Conservation (phyloP, 1,140 invertebrate genomes). For the Rhynchophorus ferrugineus region DNA sequence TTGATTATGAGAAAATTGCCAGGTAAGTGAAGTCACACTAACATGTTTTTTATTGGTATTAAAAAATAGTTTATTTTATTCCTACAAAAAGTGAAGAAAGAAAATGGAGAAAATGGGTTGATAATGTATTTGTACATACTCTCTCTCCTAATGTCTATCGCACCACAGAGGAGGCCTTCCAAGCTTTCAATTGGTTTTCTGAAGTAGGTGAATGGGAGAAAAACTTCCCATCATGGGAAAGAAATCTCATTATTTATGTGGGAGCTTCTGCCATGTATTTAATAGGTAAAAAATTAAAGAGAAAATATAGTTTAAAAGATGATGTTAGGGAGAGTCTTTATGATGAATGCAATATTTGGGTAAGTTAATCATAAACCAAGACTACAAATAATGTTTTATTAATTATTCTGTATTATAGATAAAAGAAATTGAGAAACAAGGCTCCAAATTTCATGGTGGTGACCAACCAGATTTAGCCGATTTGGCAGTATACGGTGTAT, state of each 20-base stretch:
- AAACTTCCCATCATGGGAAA: slow-evolving; percentile 79
- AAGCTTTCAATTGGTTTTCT: slow-evolving; percentile 90
- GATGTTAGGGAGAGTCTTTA: slow-evolving; percentile 87
- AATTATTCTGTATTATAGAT: slow-evolving; percentile 4
- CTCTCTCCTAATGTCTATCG: slow-evolving; percentile 97
- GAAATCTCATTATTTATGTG: slow-evolving; percentile 82
- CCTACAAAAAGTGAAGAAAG: slow-evolving; percentile 90
- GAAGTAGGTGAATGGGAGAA: slow-evolving; percentile 86
- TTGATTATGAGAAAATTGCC: slow-evolving; percentile 38
- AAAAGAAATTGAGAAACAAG: slow-evolving; percentile 54
- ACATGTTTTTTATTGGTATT: too few relatives aligned
- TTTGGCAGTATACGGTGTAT: slow-evolving; percentile 85
- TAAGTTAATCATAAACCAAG: slow-evolving; percentile 40
- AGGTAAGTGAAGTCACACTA: too few relatives aligned
- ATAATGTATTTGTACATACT: slow-evolving; percentile 81
- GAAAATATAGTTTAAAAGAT: slow-evolving; percentile 74
- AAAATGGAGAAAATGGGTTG: slow-evolving; percentile 93
- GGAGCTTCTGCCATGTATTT: slow-evolving; percentile 92
- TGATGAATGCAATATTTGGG: slow-evolving; percentile 79
- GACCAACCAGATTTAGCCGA: slow-evolving; percentile 85
- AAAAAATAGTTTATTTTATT: too few relatives aligned
- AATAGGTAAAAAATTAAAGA: slow-evolving; percentile 83
- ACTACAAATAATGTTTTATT: neutral
- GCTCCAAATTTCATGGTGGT: slow-evolving; percentile 75
- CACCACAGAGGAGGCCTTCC: slow-evolving; percentile 71